These are phyloP conservation scores for Lypha dubia DNA, from an alignment of 2,888 invertebrate genomes.

Conservation along the genomic window DNA sequence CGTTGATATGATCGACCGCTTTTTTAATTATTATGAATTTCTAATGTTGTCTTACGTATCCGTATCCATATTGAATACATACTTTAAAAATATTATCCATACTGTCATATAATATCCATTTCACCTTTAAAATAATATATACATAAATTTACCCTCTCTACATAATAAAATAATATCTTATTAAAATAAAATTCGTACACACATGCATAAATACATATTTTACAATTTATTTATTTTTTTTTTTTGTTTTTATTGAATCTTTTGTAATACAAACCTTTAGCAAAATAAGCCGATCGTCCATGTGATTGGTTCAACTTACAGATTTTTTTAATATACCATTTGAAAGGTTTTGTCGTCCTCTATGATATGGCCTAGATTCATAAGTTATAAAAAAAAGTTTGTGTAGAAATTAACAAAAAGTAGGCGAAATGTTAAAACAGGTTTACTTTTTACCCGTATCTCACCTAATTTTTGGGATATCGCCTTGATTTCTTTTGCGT, in stretches of 20 bases:
- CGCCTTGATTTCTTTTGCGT: too few species aligned
- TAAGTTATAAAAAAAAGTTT: too few species aligned
- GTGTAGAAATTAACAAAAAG: too few species aligned
- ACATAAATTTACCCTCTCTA: conserved; percentile 43
- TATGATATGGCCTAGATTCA: too few species aligned
- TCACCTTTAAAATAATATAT: conserved; percentile 33
- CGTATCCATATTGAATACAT: conserved; percentile 44
- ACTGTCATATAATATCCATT: conserved; percentile 14
- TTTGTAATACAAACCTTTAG: neutral
- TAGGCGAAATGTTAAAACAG: too few species aligned
- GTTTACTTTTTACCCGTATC: too few species aligned
- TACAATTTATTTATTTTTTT: neutral
- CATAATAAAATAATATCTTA: conserved; percentile 46
- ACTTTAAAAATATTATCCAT: conserved; percentile 14
- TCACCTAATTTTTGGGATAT: too few species aligned
- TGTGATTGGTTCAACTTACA: too few species aligned
- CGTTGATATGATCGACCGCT: conserved; percentile 64
- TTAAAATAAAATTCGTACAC: conserved; percentile 1
- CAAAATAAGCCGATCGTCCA: too few species aligned
- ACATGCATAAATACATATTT: neutral
- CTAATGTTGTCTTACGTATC: conserved; percentile 5
- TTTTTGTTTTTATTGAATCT: neutral
- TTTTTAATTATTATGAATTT: conserved; percentile 17
- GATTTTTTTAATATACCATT: too few species aligned
- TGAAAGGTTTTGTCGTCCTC: too few species aligned